Evolutionary conservation across 2,888 invertebrate genomes (phyloP).

Genomic region (Pasiphila rectangulata): DNA sequence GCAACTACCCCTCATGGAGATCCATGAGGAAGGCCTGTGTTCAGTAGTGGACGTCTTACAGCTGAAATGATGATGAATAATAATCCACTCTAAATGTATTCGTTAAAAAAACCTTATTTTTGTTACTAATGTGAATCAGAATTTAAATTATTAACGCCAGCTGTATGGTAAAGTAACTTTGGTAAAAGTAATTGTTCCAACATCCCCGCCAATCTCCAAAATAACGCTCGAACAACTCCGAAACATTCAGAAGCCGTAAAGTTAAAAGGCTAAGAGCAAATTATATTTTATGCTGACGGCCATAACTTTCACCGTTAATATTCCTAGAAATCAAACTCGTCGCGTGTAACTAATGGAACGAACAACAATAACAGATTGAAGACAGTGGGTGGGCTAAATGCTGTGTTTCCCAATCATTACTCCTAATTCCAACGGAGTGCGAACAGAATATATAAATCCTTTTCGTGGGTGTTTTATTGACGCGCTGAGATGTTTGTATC

Average conservation of each 20-base stretch:
- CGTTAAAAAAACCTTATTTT: no score
- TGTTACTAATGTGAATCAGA: no score
- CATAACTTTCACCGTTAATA: conserved; percentile 30
- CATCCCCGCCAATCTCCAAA: conserved; percentile 9
- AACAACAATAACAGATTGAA: conserved; percentile 51
- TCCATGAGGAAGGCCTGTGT: no score
- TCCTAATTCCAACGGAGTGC: conserved; percentile 45
- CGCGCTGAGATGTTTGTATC: conserved; percentile 32
- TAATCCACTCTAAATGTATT: no score
- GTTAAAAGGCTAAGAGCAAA: conserved; percentile 30
- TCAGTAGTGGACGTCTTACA: no score
- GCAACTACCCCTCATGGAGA: no score
- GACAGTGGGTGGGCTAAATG: conserved; percentile 48
- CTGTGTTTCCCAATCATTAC: conserved; percentile 50
- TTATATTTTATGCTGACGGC: conserved; percentile 31
- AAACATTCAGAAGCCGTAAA: conserved; percentile 33
- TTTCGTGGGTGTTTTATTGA: conserved; percentile 38
- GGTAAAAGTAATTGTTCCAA: neutral
- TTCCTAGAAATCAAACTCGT: conserved; percentile 35
- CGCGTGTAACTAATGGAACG: conserved; percentile 51
- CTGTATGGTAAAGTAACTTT: neutral
- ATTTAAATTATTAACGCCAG: no score
- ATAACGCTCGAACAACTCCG: conserved; percentile 19
- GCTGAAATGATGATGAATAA: no score
- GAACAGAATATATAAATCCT: conserved; percentile 50